Percentiles rank a stretch among this genome's conserved stretches.
Evolutionary conservation across 1,140 invertebrate species (phyloP).

Genomic region (Heterodera carotae): DNA sequence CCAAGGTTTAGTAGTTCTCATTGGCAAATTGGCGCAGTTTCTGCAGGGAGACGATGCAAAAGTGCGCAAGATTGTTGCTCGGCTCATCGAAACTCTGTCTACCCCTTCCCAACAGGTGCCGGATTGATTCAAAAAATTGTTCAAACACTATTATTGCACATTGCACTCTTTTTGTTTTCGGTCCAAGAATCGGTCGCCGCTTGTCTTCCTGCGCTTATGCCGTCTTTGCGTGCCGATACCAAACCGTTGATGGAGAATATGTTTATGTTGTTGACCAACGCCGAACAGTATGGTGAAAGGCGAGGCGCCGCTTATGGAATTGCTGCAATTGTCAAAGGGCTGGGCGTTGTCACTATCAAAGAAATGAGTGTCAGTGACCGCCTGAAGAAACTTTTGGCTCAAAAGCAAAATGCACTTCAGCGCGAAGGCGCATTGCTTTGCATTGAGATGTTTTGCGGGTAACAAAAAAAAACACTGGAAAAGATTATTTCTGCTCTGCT

Average conservation of each 20-base stretch:
- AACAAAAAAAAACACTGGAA: neutral
- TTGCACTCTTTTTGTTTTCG: conserved; percentile 67
- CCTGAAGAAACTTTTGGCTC: conserved; percentile 81
- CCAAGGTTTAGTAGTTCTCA: conserved; percentile 91
- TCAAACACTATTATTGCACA: neutral
- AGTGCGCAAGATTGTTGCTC: conserved; percentile 86
- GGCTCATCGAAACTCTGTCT: conserved; percentile 84
- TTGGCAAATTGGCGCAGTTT: conserved; percentile 92
- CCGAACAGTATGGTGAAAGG: conserved; percentile 93
- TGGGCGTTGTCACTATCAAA: conserved; percentile 81
- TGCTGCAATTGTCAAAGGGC: conserved; percentile 85
- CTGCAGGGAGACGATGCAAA: conserved; percentile 84
- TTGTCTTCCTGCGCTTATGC: conserved; percentile 88
- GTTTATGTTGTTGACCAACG: conserved; percentile 82
- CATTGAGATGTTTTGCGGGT: conserved; percentile 89
- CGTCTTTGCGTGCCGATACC: conserved; percentile 85
- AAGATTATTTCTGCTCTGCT: conserved; percentile 16
- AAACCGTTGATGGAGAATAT: conserved; percentile 83
- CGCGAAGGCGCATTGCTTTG: conserved; percentile 93
- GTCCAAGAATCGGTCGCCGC: conserved; percentile 97
- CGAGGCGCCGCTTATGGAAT: conserved; percentile 86
- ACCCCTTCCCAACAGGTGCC: conserved; percentile 90
- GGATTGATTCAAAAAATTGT: neutral
- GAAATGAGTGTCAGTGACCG: conserved; percentile 34
- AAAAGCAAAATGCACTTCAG: conserved; percentile 90